phyloP scores from a whole-genome alignment of 2,797 vertebrate genomes.

The Trematomus bernacchii region DNA sequence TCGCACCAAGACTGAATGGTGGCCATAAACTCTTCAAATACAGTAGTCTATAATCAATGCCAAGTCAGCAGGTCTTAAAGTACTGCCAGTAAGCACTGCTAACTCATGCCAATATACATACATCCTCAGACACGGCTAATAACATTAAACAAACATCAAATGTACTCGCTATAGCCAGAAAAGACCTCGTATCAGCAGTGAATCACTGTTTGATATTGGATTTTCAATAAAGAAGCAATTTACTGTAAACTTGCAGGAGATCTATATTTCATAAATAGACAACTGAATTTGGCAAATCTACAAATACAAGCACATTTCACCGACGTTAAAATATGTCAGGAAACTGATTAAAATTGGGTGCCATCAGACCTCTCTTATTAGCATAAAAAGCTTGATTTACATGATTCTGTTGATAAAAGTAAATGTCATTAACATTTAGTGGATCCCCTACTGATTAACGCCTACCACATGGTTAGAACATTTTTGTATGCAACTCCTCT shows the following conservation, averaged over 20 bases:
- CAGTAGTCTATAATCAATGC: not conserved
- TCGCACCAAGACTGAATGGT: not conserved
- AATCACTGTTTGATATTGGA: slow-evolving; percentile 6
- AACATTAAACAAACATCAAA: slow-evolving; percentile 1
- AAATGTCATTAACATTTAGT: slow-evolving; percentile 43
- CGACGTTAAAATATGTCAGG: slow-evolving; percentile 10
- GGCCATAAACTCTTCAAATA: not conserved
- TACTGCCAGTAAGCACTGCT: not conserved
- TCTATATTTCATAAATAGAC: slow-evolving; percentile 1
- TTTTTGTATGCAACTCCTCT: slow-evolving; percentile 34
- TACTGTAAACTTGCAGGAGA: not conserved
- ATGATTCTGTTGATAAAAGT: slow-evolving; percentile 32
- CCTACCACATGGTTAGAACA: slow-evolving; percentile 21
- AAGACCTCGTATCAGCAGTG: not conserved
- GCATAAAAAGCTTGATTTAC: slow-evolving; percentile 35
- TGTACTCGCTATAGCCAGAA: not conserved
- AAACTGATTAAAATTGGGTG: slow-evolving; percentile 33
- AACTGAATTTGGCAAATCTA: not conserved
- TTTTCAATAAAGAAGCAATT: slow-evolving; percentile 15
- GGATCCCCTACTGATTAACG: slow-evolving; percentile 31
- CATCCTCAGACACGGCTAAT: not conserved
- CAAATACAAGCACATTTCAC: slow-evolving; percentile 13
- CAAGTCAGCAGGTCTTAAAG: slow-evolving; percentile 12
- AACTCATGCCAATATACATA: slow-evolving; percentile 12
- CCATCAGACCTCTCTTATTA: slow-evolving; percentile 22